These are phyloP conservation scores for Mya arenaria DNA, from an alignment of 1,140 invertebrate species.

Conservation along the genomic window DNA sequence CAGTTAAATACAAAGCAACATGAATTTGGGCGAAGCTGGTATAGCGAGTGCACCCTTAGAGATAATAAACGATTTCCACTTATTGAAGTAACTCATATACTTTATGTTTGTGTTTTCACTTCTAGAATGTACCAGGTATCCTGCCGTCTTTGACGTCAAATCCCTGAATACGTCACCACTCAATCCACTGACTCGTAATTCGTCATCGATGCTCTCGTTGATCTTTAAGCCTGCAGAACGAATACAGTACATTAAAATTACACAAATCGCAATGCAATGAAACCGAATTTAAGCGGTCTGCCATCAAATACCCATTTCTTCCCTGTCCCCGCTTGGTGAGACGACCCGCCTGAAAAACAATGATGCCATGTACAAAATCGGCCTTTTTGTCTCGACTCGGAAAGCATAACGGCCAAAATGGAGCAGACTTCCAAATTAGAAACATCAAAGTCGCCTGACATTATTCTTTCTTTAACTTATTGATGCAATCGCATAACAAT, in stretches of 20 bases:
- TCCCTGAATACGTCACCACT: neutral
- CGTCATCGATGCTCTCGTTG: neutral
- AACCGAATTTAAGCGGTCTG: neutral
- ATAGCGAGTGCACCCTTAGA: neutral
- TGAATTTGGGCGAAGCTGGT: conserved; percentile 13
- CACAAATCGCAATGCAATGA: conserved; percentile 15
- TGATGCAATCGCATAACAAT: neutral
- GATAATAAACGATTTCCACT: neutral
- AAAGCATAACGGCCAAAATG: conserved; percentile 25
- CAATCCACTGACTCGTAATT: neutral
- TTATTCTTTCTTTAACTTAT: neutral
- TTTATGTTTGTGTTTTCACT: neutral
- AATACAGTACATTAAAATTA: neutral
- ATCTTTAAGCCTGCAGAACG: conserved; percentile 4
- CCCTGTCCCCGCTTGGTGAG: neutral
- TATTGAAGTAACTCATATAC: neutral
- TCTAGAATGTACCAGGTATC: neutral
- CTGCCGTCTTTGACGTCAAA: neutral
- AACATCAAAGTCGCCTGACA: conserved; percentile 16
- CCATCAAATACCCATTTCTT: conserved; percentile 22
- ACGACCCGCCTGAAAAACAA: neutral
- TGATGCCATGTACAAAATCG: neutral
- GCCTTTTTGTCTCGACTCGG: neutral
- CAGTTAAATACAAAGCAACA: conserved; percentile 26
- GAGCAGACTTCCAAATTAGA: conserved; percentile 30